phyloP scores from a whole-genome alignment of 2,888 invertebrate genomes.

The Panzeria rudis region DNA sequence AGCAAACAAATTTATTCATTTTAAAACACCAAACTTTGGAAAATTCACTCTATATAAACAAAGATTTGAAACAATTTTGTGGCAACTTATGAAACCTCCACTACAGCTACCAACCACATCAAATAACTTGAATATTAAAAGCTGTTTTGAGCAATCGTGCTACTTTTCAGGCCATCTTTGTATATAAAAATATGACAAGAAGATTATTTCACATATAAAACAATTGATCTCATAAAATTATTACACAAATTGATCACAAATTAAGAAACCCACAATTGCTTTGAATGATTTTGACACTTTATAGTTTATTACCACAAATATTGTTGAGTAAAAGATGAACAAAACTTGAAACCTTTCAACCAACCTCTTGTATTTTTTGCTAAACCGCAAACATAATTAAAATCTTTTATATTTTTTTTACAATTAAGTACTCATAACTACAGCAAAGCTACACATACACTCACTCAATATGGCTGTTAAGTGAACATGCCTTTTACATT shows the following conservation, averaged over 20 bases:
- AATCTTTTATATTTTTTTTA: constrained; percentile 52
- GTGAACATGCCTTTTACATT: constrained; percentile 53
- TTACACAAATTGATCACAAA: constrained; percentile 37
- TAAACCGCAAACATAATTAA: constrained; percentile 63
- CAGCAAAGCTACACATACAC: not conserved
- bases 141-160: not conserved
- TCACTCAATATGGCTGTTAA: constrained; percentile 10
- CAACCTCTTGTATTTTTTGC: constrained; percentile 1
- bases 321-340: constrained; percentile 49
- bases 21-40: too few species aligned
- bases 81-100: not conserved
- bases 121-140: constrained; percentile 6
- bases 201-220: constrained; percentile 20
- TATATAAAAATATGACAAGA: not conserved
- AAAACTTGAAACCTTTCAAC: constrained; percentile 39
- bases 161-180: not conserved
- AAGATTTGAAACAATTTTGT: not conserved
- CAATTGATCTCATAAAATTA: constrained; percentile 36
- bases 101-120: constrained; percentile 6
- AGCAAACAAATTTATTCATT: too few species aligned
- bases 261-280: constrained; percentile 41
- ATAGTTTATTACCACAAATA: constrained; percentile 42
- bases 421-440: constrained; percentile 39
- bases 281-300: constrained; percentile 57
- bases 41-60: not conserved